phyloP scores from a whole-genome alignment of 2,888 invertebrate species.

The Hypomecis punctinalis region DNA sequence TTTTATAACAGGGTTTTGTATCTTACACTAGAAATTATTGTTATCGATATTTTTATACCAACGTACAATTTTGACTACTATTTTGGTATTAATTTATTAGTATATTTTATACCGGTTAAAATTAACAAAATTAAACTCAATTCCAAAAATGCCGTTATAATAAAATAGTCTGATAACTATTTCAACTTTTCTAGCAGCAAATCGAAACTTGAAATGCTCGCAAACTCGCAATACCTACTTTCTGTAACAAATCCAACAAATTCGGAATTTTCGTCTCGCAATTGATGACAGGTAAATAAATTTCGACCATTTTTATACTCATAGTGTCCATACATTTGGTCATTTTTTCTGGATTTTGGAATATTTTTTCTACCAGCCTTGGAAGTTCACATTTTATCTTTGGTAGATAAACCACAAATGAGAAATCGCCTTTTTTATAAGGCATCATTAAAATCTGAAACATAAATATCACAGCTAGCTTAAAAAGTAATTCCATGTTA shows the following conservation, averaged over 20 bases:
- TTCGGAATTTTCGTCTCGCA: conserved; percentile 43
- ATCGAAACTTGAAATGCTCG: too few relatives aligned
- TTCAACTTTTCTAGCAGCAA: too few relatives aligned
- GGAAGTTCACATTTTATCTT: conserved; percentile 41
- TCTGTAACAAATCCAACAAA: conserved; percentile 43
- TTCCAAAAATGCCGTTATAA: too few relatives aligned
- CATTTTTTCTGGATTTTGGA: conserved; percentile 36
- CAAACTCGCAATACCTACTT: conserved; percentile 49
- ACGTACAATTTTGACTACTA: too few relatives aligned
- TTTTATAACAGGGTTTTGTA: too few relatives aligned
- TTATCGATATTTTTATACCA: too few relatives aligned
- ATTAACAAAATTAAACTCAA: too few relatives aligned
- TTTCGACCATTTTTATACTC: conserved; percentile 28
- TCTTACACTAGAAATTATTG: too few relatives aligned
- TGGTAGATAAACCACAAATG: conserved; percentile 50
- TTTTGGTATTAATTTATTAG: too few relatives aligned
- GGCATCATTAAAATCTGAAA: conserved; percentile 54
- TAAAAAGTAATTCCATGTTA: too few relatives aligned
- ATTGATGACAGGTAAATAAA: conserved; percentile 51
- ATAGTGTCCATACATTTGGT: conserved; percentile 33
- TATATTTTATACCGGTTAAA: too few relatives aligned
- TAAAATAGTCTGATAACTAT: too few relatives aligned
- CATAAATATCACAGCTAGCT: neutral
- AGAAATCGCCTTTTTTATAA: conserved; percentile 51
- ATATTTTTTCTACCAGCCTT: conserved; percentile 37